Evolutionary conservation across 2,797 vertebrate species (phyloP).

Genomic region (Rhinoraja longicauda): DNA sequence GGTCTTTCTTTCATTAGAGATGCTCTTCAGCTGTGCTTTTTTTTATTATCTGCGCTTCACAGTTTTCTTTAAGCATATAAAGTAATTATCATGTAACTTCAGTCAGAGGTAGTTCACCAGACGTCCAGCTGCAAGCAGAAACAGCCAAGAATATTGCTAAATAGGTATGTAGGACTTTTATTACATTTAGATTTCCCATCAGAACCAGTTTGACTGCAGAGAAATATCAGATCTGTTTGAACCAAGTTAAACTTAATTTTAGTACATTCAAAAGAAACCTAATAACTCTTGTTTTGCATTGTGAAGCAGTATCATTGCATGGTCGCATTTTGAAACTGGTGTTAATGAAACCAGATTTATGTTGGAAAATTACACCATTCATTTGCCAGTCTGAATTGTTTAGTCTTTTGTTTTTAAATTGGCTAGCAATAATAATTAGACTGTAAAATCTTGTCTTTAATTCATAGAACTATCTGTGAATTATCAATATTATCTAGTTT

Average conservation of each 20-base stretch:
- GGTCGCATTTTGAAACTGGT: neutral
- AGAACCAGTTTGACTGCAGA: neutral
- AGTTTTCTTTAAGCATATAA: slow-evolving; percentile 33
- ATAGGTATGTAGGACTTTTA: slow-evolving; percentile 31
- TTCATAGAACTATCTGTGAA: neutral
- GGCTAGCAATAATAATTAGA: slow-evolving; percentile 15
- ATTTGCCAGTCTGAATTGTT: neutral
- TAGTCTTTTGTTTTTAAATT: neutral
- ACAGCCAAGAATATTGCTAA: slow-evolving; percentile 18
- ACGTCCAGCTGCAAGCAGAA: slow-evolving; percentile 12
- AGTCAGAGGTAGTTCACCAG: slow-evolving; percentile 13
- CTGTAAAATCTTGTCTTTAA: neutral
- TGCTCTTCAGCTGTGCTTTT: slow-evolving; percentile 36
- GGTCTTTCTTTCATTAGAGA: slow-evolving; percentile 34
- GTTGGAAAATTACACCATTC: neutral
- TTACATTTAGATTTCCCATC: neutral
- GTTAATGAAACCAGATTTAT: neutral
- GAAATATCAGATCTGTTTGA: neutral
- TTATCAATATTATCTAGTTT: neutral
- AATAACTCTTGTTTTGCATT: neutral
- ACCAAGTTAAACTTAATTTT: slow-evolving; percentile 10
- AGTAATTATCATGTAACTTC: slow-evolving; percentile 38
- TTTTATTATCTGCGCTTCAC: slow-evolving; percentile 37
- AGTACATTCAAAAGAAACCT: neutral
- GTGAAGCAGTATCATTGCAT: neutral